A percentile compares a stretch with the other conserved stretches of the same genome.
phyloP scores from a whole-genome alignment of 2,888 invertebrate species.

The Drosophila siamana region DNA sequence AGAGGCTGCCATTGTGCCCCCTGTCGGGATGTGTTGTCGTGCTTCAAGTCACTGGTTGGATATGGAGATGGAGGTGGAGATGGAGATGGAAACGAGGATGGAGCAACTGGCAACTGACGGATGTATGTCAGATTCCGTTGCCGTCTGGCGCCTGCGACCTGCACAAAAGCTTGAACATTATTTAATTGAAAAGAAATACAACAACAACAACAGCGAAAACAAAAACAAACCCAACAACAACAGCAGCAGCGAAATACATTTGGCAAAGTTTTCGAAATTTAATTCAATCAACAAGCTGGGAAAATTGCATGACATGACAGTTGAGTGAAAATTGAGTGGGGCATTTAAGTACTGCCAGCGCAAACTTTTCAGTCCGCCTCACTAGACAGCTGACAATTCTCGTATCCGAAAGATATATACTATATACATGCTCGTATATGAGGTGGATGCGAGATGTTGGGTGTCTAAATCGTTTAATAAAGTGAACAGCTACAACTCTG shows the following conservation, averaged over 20 bases:
- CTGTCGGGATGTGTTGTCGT: constrained; percentile 33
- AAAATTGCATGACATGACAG: constrained; percentile 48
- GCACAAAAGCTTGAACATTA: constrained; percentile 52
- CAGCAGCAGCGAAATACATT: constrained; percentile 45
- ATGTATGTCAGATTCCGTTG: constrained; percentile 51
- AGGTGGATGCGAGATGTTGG: not conserved
- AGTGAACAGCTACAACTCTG: constrained; percentile 34
- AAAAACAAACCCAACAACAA: constrained; percentile 26
- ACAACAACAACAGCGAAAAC: constrained; percentile 22
- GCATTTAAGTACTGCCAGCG: constrained; percentile 21
- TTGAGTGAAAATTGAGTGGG: constrained; percentile 55
- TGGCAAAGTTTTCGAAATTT: constrained; percentile 61
- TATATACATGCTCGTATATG: not conserved
- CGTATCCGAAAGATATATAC: constrained; percentile 3
- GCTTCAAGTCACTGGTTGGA: constrained; percentile 16
- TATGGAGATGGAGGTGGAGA: constrained; percentile 16
- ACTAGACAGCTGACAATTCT: constrained; percentile 28
- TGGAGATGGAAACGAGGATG: constrained; percentile 20
- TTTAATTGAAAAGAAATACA: constrained; percentile 76
- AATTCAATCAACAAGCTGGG: constrained; percentile 69
- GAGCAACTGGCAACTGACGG: constrained; percentile 50
- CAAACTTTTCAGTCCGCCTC: constrained; percentile 27
- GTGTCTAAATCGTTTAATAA: constrained; percentile 39
- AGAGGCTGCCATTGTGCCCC: constrained; percentile 16
- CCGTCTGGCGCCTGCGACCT: constrained; percentile 36